Evolutionary conservation across 2,888 invertebrate genomes (phyloP).

Genomic region (Teleiodes luculella): DNA sequence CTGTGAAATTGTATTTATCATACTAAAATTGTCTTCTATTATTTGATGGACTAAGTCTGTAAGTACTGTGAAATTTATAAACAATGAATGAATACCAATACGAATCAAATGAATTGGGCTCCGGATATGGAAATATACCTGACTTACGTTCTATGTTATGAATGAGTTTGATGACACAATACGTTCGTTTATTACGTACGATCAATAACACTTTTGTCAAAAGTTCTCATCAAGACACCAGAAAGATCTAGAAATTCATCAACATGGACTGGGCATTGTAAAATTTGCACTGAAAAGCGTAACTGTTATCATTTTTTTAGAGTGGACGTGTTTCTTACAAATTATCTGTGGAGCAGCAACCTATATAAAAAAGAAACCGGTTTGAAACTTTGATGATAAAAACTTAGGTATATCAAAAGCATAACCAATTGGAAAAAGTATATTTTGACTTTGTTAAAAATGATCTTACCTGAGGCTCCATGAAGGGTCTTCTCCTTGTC

Average conservation of each 20-base stretch:
- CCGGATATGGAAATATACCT: neutral
- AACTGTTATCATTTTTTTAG: too few species aligned
- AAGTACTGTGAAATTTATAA: neutral
- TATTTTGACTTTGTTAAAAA: too few species aligned
- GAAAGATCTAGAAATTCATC: neutral
- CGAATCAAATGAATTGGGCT: neutral
- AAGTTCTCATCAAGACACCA: neutral
- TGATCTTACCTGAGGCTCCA: conserved; percentile 50
- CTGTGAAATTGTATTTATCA: too few species aligned
- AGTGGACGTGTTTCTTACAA: too few species aligned
- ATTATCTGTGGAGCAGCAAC: too few species aligned
- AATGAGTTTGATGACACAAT: neutral
- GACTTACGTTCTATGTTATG: neutral
- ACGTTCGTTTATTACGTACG: neutral
- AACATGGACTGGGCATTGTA: conserved; percentile 8
- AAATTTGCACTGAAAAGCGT: neutral
- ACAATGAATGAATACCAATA: neutral
- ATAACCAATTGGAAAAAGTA: too few species aligned
- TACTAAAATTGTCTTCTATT: neutral
- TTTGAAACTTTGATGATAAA: too few species aligned
- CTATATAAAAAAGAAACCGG: too few species aligned
- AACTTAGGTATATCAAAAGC: too few species aligned
- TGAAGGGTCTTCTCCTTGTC: conserved; percentile 71
- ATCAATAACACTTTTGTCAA: neutral
- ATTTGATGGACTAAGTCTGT: neutral